Evolutionary conservation across 2,113 vertebrate species (phyloP), one percentile per base, ranked within the genome.

Genomic region (Vulpes vulpes): DNA sequence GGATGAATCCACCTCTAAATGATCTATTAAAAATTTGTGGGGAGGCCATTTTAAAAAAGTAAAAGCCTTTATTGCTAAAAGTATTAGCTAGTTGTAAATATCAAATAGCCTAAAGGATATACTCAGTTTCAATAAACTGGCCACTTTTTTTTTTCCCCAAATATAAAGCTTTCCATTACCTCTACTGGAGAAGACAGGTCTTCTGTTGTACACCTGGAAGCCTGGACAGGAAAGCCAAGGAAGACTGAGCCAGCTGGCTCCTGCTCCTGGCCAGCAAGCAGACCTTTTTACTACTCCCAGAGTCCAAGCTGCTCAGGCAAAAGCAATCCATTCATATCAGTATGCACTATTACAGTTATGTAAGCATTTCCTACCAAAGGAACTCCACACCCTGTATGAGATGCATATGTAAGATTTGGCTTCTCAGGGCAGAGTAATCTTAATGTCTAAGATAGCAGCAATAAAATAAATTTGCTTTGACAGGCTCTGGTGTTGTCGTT

Each of bases 391-490:
- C 19, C 76, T 78, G 23, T 35, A 22, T 27, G 49, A 92, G 69
- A 89, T 43, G 74, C 22, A 12, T 8, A 89, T 17, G 10, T 32
- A 79, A 65, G 71, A 92, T 80, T 0, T 51, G 11, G 32, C 35
- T 92, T 81, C 57, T 53, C 11, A 25, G 35, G 19, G 15, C 78
- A 84, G 12, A 64, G 43, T 57, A 38, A 84, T 67, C 60, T 76
- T 74, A 71, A 19, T 76, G 11, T 64, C 23, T 62, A 85, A 3
- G 1, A 43, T 49, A 80, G 55, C 71, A 80, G 23, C 30, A 91
- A 76, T 91, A 43, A 82, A 91, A 85, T n/a, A 85, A 95, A 94
- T 59, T 79, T 83, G 27, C 60, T 96, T 78, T 94, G 64, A 89
- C 73, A 89, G 43, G 65, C 49, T 49, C 14, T 49, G 69, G n/a